A percentile compares a stretch with the other conserved stretches of the same genome.
These are phyloP conservation scores for Chymomyza fuscimana DNA, from an alignment of 2,888 invertebrate genomes.

Conservation along the genomic window DNA sequence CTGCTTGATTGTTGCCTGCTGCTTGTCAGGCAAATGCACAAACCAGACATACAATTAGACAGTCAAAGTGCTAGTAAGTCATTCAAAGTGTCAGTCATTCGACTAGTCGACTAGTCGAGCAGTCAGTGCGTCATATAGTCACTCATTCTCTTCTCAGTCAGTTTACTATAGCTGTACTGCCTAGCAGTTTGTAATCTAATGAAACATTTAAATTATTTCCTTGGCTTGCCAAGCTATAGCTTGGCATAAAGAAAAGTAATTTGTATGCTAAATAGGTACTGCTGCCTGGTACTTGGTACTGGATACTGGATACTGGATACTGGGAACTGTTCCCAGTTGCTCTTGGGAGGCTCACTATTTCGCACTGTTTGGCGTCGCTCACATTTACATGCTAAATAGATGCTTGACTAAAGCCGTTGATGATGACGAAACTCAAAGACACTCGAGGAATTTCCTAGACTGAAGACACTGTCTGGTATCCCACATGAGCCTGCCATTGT, in stretches of 20 bases:
- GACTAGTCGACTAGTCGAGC: background rate
- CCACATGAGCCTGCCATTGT: slow-evolving; percentile 13
- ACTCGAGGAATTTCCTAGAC: background rate
- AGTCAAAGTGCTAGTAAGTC: slow-evolving; percentile 4
- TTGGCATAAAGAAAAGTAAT: slow-evolving; percentile 70
- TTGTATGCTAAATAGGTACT: slow-evolving; percentile 70
- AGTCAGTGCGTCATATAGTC: background rate
- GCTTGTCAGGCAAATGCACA: background rate
- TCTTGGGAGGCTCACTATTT: slow-evolving; percentile 46
- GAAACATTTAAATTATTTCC: slow-evolving; percentile 73
- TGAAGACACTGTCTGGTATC: slow-evolving; percentile 2
- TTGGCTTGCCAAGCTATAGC: slow-evolving; percentile 33
- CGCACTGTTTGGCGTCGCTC: slow-evolving; percentile 42
- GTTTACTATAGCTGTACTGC: slow-evolving; percentile 22
- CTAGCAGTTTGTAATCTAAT: slow-evolving; percentile 63
- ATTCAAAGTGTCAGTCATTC: background rate
- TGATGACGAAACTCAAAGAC: slow-evolving; percentile 35
- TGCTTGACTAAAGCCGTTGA: slow-evolving; percentile 60
- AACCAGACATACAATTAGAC: slow-evolving; percentile 1
- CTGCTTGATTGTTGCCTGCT: slow-evolving; percentile 3
- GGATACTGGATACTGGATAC: background rate
- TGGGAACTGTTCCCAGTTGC: too few species aligned
- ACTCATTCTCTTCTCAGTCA: background rate
- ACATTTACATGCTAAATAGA: slow-evolving; percentile 72
- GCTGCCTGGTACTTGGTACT: slow-evolving; percentile 29